These are phyloP conservation scores for Chrysomela aeneicollis DNA, from an alignment of 2,888 invertebrate species.

Conservation along the genomic window DNA sequence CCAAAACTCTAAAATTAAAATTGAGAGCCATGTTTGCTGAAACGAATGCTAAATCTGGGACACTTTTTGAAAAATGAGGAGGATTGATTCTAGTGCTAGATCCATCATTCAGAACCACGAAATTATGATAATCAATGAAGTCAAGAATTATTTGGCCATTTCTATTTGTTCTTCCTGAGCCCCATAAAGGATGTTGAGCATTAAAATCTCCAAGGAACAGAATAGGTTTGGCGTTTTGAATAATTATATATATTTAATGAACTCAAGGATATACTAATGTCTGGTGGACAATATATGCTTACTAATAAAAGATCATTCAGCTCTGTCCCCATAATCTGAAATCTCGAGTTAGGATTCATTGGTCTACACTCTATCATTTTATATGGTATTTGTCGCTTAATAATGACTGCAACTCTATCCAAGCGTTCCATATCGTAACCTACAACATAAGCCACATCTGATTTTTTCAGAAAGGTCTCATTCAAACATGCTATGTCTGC, in stretches of 20 bases:
- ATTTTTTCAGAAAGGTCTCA: not conserved
- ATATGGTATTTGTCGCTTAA: not conserved
- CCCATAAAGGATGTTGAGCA: conserved; percentile 1
- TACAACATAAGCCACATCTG: not conserved
- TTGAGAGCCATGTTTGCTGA: conserved; percentile 1
- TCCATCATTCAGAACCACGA: conserved; percentile 10
- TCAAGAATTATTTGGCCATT: conserved; percentile 3
- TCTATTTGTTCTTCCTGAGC: not conserved
- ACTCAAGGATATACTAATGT: no score
- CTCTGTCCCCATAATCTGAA: not conserved
- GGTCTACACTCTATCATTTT: not conserved
- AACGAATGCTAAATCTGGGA: not conserved
- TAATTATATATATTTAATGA: not conserved
- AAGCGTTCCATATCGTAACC: not conserved
- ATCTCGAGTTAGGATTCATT: not conserved
- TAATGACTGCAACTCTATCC: not conserved
- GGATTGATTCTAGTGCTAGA: conserved; percentile 4
- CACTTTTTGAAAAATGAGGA: not conserved
- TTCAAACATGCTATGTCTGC: not conserved
- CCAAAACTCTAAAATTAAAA: not conserved
- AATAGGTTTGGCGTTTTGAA: not conserved
- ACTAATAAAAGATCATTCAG: no score
- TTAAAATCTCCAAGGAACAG: conserved; percentile 6
- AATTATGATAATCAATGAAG: not conserved
- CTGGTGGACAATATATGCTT: no score